Percentiles rank a stretch among this genome's conserved stretches.
Conservation (phyloP, 2,113 vertebrate genomes). For the Semnopithecus entellus region DNA sequence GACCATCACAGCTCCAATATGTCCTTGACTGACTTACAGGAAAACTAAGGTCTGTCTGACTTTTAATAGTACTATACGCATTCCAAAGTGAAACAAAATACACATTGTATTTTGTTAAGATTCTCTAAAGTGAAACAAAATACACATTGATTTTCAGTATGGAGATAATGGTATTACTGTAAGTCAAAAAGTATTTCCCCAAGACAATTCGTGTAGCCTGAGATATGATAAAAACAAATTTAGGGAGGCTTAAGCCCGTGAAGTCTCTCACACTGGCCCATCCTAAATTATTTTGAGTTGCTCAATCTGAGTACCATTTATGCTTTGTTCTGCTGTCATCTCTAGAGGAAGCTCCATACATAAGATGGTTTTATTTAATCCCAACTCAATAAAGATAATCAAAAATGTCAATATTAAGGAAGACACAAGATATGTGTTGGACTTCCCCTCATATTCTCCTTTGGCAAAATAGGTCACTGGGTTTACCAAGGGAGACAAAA, state of each 20-base stretch:
- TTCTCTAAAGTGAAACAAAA: conserved; percentile 77
- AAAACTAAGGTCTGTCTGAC: conserved; percentile 76
- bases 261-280: not conserved
- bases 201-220: conserved; percentile 56
- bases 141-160: conserved; percentile 75
- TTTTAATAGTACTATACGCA: conserved; percentile 74
- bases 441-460: not conserved
- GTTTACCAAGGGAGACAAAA: not conserved
- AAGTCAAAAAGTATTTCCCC: conserved; percentile 66
- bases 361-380: not conserved
- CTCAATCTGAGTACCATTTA: not conserved
- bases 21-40: conserved; percentile 70
- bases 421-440: not conserved
- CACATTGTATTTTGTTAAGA: conserved; percentile 62
- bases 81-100: conserved; percentile 79
- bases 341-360: not conserved
- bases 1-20: not conserved
- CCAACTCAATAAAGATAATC: not conserved
- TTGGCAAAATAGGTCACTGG: not conserved
- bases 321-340: not conserved
- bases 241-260: conserved; percentile 27
- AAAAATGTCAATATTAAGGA: not conserved
- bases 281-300: not conserved
- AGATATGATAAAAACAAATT: conserved; percentile 36
- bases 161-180: conserved; percentile 53